phyloP scores from a whole-genome alignment of 2,797 vertebrate genomes.

The Emydoidea blandingii region DNA sequence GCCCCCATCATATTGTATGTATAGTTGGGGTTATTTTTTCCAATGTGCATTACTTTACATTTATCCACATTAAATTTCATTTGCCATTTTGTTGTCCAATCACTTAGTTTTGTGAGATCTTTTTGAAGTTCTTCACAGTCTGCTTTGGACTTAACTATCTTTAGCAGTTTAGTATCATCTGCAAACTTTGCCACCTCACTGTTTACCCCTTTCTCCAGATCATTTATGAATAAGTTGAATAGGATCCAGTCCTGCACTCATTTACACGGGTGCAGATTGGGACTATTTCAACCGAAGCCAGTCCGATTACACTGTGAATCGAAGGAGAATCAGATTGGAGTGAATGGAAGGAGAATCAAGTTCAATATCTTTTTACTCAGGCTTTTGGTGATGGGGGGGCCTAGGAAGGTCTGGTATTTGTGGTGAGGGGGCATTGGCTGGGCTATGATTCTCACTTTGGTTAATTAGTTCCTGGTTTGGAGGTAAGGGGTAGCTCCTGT shows the following conservation, averaged over 20 bases:
- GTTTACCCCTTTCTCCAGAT: too few relatives aligned
- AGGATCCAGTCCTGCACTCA: not conserved
- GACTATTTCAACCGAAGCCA: not conserved
- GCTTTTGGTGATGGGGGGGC: fast-evolving
- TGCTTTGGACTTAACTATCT: too few relatives aligned
- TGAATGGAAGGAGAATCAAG: not conserved
- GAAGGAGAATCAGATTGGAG: not conserved
- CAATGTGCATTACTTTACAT: too few relatives aligned
- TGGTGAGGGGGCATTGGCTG: not conserved
- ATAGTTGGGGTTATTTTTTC: too few relatives aligned
- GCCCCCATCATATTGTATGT: too few relatives aligned
- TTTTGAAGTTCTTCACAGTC: too few relatives aligned
- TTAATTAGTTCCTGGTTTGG: not conserved
- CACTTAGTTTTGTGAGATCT: too few relatives aligned
- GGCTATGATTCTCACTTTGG: not conserved
- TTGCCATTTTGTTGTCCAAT: too few relatives aligned
- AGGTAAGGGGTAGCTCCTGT: not conserved
- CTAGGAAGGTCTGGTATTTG: not conserved
- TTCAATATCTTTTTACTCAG: not conserved
- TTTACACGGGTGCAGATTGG: not conserved
- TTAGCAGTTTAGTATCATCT: too few relatives aligned
- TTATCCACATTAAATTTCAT: too few relatives aligned
- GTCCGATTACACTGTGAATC: not conserved
- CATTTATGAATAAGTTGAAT: too few relatives aligned
- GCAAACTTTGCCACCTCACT: too few relatives aligned